phyloP scores from a whole-genome alignment of 2,113 vertebrate genomes.

The Pterocles gutturalis region DNA sequence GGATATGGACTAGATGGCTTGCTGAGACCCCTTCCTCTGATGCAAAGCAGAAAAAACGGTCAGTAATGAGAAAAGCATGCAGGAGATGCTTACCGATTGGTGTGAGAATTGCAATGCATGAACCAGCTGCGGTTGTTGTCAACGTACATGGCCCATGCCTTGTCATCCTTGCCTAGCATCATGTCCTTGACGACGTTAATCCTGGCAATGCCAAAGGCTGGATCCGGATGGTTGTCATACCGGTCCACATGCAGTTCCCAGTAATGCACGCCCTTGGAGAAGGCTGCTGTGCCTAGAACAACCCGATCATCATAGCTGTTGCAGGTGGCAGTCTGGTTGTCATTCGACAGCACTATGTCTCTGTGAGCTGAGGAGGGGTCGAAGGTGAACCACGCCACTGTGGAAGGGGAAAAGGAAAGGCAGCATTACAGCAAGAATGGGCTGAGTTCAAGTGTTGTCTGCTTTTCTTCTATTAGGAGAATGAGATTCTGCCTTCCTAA shows the following conservation, averaged over 20 bases:
- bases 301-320: conserved; percentile 97
- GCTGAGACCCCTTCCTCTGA: neutral
- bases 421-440: neutral
- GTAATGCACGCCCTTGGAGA: conserved; percentile 95
- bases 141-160: conserved; percentile 99
- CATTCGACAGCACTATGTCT: conserved; percentile 94
- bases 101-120: conserved; percentile 99
- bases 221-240: conserved; percentile 97
- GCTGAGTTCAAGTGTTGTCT: neutral
- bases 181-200: conserved; percentile 94
- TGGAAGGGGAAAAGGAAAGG: neutral
- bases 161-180: conserved; percentile 98
- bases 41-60: accelerated
- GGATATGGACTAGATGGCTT: neutral
- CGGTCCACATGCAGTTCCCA: conserved; percentile 95
- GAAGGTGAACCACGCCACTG: conserved; percentile 98
- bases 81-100: conserved; percentile 84
- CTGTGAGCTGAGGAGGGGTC: conserved; percentile 93
- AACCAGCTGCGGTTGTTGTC: conserved; percentile 99
- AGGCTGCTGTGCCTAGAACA: conserved; percentile 93
- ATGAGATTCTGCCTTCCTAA: neutral
- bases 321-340: conserved; percentile 94
- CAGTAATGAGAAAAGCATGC: neutral
- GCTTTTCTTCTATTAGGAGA: neutral
- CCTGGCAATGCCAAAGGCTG: conserved; percentile 94